A percentile compares a stretch with the other conserved stretches of the same genome.
phyloP scores from a whole-genome alignment of 2,113 vertebrate genomes.

The Otus sunia region DNA sequence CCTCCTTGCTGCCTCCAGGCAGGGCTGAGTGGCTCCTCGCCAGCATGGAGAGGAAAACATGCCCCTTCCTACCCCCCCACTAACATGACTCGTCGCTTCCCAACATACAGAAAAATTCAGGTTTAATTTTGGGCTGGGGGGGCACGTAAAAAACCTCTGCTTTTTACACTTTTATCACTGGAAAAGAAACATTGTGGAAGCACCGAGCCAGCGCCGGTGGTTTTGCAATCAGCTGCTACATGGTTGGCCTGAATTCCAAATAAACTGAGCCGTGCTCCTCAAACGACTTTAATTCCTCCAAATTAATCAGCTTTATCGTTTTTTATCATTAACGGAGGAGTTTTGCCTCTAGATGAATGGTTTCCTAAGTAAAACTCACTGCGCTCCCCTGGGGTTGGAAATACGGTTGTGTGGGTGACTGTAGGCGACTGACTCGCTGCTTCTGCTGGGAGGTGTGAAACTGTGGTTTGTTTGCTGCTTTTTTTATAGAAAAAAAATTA shows the following conservation, averaged over 20 bases:
- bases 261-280: neutral
- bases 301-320: neutral
- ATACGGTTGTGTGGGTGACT: too few species aligned
- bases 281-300: neutral
- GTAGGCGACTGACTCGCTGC: neutral
- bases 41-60: neutral
- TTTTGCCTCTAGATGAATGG: neutral
- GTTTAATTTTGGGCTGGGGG: neutral
- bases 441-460: neutral
- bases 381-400: neutral
- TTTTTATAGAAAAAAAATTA: neutral
- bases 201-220: too few species aligned
- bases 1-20: neutral
- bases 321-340: neutral
- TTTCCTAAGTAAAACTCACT: neutral
- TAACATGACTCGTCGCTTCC: neutral
- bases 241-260: neutral
- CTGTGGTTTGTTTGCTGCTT: neutral
- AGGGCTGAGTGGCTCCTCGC: too few species aligned
- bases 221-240: neutral
- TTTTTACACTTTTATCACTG: neutral
- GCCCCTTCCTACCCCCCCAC: neutral
- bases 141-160: too few species aligned
- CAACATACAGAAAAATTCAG: neutral
- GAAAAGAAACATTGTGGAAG: accelerated